phyloP scores from a whole-genome alignment of 2,113 vertebrate genomes.

The Mugil cephalus region DNA sequence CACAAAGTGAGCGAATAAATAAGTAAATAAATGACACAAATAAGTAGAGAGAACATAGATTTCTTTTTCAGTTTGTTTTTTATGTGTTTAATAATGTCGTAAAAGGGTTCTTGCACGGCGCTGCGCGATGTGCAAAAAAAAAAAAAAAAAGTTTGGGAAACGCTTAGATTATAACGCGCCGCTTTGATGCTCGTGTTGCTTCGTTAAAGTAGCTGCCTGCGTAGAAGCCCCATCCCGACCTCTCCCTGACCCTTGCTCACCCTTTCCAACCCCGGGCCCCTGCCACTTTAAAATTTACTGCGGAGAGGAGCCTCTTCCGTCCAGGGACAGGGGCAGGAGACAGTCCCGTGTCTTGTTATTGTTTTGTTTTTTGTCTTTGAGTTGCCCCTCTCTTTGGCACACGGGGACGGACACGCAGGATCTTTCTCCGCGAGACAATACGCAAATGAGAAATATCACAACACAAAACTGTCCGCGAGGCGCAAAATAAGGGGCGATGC shows the following conservation, averaged over 20 bases:
- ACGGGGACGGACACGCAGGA: slow-evolving; percentile 80
- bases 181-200: slow-evolving; percentile 52
- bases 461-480: slow-evolving; percentile 59
- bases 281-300: slow-evolving; percentile 92
- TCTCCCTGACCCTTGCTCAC: slow-evolving; percentile 89
- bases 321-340: slow-evolving; percentile 73
- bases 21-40: background rate
- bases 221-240: slow-evolving; percentile 88
- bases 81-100: slow-evolving; percentile 15
- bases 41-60: background rate
- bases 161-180: slow-evolving; percentile 50
- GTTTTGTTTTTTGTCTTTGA: background rate
- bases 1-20: background rate
- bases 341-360: slow-evolving; percentile 48
- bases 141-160: slow-evolving; percentile 52
- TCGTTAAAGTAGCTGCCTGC: slow-evolving; percentile 75
- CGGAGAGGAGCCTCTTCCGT: slow-evolving; percentile 87
- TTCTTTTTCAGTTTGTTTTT: background rate
- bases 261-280: slow-evolving; percentile 87
- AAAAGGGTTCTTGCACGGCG: slow-evolving; percentile 23
- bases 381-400: slow-evolving; percentile 58
- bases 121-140: slow-evolving; percentile 15
- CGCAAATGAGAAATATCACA: slow-evolving; percentile 75
- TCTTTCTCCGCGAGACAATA: slow-evolving; percentile 85
- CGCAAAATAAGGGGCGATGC: slow-evolving; percentile 65